phyloP scores from a whole-genome alignment of 2,888 invertebrate genomes.

The Amphipyra tragopoginis region DNA sequence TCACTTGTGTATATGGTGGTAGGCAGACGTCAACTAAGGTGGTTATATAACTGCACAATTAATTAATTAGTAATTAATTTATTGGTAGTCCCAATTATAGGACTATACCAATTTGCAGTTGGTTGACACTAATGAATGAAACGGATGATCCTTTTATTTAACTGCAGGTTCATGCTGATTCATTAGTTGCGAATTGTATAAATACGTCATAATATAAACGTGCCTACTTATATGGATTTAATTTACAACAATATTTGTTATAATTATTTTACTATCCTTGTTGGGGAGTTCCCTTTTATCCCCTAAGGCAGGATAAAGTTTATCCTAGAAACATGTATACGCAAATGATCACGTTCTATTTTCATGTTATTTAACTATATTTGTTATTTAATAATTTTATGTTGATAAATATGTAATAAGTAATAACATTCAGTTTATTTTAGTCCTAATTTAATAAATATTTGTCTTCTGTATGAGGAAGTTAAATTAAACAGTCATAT shows the following conservation, averaged over 20 bases:
- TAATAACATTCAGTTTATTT: too few species aligned
- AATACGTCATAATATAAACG: constrained; percentile 58
- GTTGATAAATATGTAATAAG: too few species aligned
- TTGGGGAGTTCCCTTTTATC: constrained; percentile 49
- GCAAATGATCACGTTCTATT: constrained; percentile 12
- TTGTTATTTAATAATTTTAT: background rate
- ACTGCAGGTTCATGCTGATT: constrained; percentile 65
- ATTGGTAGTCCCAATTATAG: constrained; percentile 63
- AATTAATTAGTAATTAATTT: constrained; percentile 53
- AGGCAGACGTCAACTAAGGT: constrained; percentile 51
- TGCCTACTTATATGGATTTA: constrained; percentile 22
- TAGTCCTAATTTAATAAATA: too few species aligned
- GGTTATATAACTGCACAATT: constrained; percentile 44
- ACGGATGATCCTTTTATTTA: constrained; percentile 54
- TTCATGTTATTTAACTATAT: constrained; percentile 15
- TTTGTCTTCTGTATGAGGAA: too few species aligned
- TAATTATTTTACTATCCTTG: constrained; percentile 41
- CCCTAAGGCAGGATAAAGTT: constrained; percentile 36
- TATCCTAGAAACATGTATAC: constrained; percentile 6
- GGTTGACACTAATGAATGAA: constrained; percentile 55
- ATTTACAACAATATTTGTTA: constrained; percentile 11
- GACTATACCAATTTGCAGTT: constrained; percentile 68
- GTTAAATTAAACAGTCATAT: too few species aligned
- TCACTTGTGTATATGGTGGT: constrained; percentile 56
- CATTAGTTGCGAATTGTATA: constrained; percentile 91